Conservation (phyloP, 2,797 vertebrate species). For the Morelia viridis region DNA sequence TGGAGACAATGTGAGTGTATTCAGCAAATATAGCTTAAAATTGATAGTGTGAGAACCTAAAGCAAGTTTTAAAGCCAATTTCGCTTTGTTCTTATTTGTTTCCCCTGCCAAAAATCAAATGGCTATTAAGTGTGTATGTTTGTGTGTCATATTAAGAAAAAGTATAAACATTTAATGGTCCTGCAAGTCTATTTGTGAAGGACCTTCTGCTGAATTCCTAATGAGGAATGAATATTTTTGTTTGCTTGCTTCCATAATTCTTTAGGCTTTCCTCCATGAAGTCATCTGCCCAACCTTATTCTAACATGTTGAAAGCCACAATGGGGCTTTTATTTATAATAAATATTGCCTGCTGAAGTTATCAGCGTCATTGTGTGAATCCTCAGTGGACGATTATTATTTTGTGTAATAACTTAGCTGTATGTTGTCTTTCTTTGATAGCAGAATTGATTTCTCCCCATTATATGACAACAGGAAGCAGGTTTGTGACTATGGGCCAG, state of each 20-base stretch:
- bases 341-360: constrained; percentile 65
- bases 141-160: not conserved
- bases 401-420: constrained; percentile 55
- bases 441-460: constrained; percentile 45
- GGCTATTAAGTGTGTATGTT: not conserved
- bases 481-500: not conserved
- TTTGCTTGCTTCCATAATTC: constrained; percentile 61
- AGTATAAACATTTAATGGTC: not conserved
- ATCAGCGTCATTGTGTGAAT: constrained; percentile 51
- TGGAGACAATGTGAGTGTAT: not conserved
- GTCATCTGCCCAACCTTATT: constrained; percentile 58
- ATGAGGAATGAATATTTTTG: constrained; percentile 47
- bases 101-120: not conserved
- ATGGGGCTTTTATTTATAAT: constrained; percentile 67
- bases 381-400: constrained; percentile 57
- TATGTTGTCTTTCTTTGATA: constrained; percentile 48
- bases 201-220: constrained; percentile 54
- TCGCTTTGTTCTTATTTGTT: not conserved
- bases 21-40: not conserved
- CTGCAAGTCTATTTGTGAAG: constrained; percentile 50
- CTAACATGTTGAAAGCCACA: constrained; percentile 56
- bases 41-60: not conserved
- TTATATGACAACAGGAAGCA: not conserved
- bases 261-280: constrained; percentile 56
- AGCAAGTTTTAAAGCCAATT: not conserved